These are phyloP conservation scores for Mola mola DNA, from an alignment of 2,113 vertebrate genomes.

Conservation along the genomic window DNA sequence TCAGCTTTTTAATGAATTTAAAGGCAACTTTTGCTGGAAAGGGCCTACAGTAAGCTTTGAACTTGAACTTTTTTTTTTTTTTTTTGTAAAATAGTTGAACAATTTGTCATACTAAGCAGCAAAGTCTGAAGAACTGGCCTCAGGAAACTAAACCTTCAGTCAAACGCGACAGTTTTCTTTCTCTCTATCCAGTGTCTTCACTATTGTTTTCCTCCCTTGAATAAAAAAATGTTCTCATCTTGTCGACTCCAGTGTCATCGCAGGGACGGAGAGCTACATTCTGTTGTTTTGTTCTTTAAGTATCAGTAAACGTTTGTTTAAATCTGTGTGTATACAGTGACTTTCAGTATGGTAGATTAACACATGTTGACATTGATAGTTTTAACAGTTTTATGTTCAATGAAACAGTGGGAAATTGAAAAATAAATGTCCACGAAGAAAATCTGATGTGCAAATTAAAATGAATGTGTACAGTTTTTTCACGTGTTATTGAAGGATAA, in stretches of 20 bases:
- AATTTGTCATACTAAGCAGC: conserved; percentile 29
- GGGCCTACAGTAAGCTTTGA: too few species aligned
- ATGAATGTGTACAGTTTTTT: too few species aligned
- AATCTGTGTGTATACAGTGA: conserved; percentile 13
- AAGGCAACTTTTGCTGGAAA: too few species aligned
- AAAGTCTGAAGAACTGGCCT: conserved; percentile 49
- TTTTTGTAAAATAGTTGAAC: conserved; percentile 7
- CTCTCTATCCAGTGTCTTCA: not conserved
- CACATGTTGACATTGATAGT: too few species aligned
- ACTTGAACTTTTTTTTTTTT: not conserved
- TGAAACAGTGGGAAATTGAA: too few species aligned
- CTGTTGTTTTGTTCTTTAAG: conserved; percentile 5
- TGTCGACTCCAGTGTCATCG: conserved; percentile 27
- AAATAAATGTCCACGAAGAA: too few species aligned
- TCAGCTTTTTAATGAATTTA: too few species aligned
- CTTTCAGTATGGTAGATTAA: too few species aligned
- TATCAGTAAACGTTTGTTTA: conserved; percentile 19
- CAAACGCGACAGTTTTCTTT: conserved; percentile 20
- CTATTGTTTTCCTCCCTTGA: too few species aligned
- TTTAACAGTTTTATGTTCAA: too few species aligned
- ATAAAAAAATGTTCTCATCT: not conserved
- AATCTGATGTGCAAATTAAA: too few species aligned
- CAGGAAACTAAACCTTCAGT: conserved; percentile 53
- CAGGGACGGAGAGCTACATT: conserved; percentile 23
- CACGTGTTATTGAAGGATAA: too few species aligned